Conservation (phyloP, 2,113 vertebrate genomes). For the Malurus melanocephalus region DNA sequence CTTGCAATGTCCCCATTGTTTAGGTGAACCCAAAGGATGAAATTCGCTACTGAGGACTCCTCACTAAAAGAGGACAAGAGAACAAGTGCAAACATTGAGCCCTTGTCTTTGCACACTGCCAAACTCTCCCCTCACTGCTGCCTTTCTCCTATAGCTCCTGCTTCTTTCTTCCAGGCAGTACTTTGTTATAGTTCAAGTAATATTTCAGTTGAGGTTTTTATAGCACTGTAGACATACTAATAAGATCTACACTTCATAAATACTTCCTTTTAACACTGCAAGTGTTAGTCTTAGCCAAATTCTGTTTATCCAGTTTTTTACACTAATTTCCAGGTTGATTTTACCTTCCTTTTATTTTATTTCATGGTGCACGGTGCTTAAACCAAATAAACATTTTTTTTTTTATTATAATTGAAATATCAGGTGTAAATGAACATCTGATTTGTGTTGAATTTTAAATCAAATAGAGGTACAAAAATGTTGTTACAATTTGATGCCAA, state of each 20-base stretch:
- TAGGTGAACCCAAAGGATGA: not conserved
- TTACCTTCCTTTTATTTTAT: not conserved
- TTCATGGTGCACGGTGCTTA: not conserved
- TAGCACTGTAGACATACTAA: not conserved
- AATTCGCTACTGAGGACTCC: not conserved
- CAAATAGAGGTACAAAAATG: not conserved
- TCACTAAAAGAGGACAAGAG: not conserved
- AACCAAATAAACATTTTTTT: not conserved
- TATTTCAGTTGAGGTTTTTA: not conserved
- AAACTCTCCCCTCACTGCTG: not conserved
- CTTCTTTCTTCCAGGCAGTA: not conserved
- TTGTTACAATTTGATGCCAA: not conserved
- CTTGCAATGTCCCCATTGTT: not conserved
- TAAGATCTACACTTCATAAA: not conserved
- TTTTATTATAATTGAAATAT: not conserved
- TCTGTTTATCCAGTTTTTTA: not conserved
- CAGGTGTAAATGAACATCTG: not conserved
- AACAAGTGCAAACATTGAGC: not conserved
- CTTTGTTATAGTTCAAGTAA: not conserved
- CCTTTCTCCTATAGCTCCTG: not conserved
- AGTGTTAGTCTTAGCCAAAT: not conserved
- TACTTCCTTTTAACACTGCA: not conserved
- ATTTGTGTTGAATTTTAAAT: not conserved
- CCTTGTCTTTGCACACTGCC: rapidly evolving
- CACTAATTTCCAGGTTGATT: not conserved